Percentiles rank a stretch among this genome's conserved stretches.
Conservation (phyloP, 2,797 vertebrate species). For the Euthynnus affinis region DNA sequence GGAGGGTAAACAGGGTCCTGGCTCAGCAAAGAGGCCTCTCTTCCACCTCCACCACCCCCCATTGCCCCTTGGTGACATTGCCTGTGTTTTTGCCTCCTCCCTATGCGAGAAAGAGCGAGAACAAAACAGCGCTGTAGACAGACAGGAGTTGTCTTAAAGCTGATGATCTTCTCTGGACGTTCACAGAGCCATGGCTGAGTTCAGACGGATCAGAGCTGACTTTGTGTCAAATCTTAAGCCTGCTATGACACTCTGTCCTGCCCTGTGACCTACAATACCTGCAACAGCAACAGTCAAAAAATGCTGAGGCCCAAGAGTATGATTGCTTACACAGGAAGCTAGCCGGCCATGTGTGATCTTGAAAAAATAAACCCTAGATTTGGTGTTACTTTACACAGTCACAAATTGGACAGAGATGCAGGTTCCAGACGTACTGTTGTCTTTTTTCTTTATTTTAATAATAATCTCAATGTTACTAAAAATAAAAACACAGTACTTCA, state of each 20-base stretch:
- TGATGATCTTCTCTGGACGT: slow-evolving; percentile 8
- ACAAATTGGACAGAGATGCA: slow-evolving; percentile 6
- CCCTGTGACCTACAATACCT: slow-evolving; percentile 54
- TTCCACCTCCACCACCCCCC: slow-evolving; percentile 25
- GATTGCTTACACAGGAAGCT: slow-evolving; percentile 47
- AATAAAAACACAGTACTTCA: background rate
- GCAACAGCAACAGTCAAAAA: slow-evolving; percentile 54
- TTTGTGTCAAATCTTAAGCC: slow-evolving; percentile 51
- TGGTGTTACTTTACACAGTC: slow-evolving; percentile 20
- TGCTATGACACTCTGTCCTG: slow-evolving; percentile 27
- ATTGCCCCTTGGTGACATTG: slow-evolving; percentile 56
- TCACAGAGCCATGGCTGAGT: slow-evolving; percentile 12
- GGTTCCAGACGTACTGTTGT: background rate
- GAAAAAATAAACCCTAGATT: slow-evolving; percentile 44
- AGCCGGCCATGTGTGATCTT: slow-evolving; percentile 26
- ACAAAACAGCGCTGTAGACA: slow-evolving; percentile 13
- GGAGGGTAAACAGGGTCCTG: slow-evolving; percentile 76
- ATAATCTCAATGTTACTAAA: background rate
- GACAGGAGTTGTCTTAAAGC: slow-evolving; percentile 27
- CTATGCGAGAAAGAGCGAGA: slow-evolving; percentile 16
- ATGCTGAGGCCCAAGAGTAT: slow-evolving; percentile 43
- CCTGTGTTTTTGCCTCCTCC: slow-evolving; percentile 41
- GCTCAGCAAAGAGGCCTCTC: slow-evolving; percentile 76
- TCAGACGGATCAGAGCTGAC: slow-evolving; percentile 10
- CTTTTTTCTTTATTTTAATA: background rate